A percentile compares a stretch with the other conserved stretches of the same genome.
Conservation (phyloP, 2,797 vertebrate species). For the Notoglanidium macrostoma region DNA sequence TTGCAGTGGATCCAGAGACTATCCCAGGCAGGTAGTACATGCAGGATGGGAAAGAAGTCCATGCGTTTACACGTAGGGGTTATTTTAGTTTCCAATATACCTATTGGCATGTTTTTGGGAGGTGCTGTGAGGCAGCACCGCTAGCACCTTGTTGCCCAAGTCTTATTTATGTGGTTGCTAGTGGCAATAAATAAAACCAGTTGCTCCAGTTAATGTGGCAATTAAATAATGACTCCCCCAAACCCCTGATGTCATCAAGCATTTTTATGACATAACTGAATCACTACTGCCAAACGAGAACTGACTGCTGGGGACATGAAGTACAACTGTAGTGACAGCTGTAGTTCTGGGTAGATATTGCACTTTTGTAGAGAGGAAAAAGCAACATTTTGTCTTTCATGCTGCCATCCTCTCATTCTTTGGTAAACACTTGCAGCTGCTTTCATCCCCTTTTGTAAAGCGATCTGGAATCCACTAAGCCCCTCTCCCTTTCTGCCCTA, state of each 20-base stretch:
- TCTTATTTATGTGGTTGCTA: not conserved
- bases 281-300: not conserved
- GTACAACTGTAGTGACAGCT: not conserved
- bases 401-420: conserved; percentile 45
- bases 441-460: conserved; percentile 33
- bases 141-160: not conserved
- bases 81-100: not conserved
- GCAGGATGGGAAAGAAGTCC: not conserved
- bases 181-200: not conserved
- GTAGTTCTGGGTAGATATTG: not conserved
- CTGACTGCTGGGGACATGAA: not conserved
- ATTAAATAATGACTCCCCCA: not conserved
- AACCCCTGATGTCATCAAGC: not conserved
- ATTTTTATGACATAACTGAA: not conserved
- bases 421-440: conserved; percentile 48
- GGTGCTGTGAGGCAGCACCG: too few relatives aligned
- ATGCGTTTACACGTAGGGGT: not conserved
- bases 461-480: conserved; percentile 49
- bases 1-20: not conserved
- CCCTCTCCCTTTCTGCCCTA: conserved; percentile 41
- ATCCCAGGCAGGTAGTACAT: not conserved
- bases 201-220: not conserved
- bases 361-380: conserved; percentile 16
- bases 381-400: conserved; percentile 34
- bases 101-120: not conserved